These are phyloP conservation scores for Danaus melanippus DNA, from an alignment of 1,140 invertebrate species.

Conservation along the genomic window DNA sequence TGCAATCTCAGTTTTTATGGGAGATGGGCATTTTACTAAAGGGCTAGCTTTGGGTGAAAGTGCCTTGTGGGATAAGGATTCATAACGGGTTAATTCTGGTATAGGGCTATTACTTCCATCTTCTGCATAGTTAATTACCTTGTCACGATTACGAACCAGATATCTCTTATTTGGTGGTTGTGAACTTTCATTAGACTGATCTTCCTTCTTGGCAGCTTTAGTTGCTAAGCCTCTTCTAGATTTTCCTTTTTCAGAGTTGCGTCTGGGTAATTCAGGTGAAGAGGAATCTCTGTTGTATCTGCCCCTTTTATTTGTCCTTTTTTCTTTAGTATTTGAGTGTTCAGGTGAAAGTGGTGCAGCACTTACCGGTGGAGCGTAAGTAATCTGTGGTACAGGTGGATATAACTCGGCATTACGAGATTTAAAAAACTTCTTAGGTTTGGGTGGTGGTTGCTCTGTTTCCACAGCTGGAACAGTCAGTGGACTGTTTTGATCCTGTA, in stretches of 20 bases:
- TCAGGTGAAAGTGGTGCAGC: slow-evolving; percentile 74
- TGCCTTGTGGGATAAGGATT: slow-evolving; percentile 40
- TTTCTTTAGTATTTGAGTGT: slow-evolving; percentile 72
- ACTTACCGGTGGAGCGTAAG: slow-evolving; percentile 64
- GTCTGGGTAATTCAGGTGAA: slow-evolving; percentile 59
- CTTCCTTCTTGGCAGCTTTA: slow-evolving; percentile 64
- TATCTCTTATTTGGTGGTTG: slow-evolving; percentile 68
- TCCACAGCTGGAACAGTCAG: slow-evolving; percentile 71
- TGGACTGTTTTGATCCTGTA: slow-evolving; percentile 74
- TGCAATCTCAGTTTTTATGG: slow-evolving; percentile 58
- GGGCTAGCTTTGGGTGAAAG: slow-evolving; percentile 65
- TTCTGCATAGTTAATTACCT: slow-evolving; percentile 71
- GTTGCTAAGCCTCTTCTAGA: slow-evolving; percentile 60
- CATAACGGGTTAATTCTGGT: slow-evolving; percentile 58
- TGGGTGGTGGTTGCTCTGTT: slow-evolving; percentile 72
- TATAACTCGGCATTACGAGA: slow-evolving; percentile 81
- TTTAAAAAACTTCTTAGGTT: slow-evolving; percentile 94
- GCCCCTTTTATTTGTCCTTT: slow-evolving; percentile 52
- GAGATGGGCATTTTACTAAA: slow-evolving; percentile 53
- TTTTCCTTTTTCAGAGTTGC: slow-evolving; percentile 62
- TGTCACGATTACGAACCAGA: slow-evolving; percentile 63
- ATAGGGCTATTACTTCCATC: slow-evolving; percentile 69
- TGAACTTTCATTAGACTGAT: slow-evolving; percentile 46
- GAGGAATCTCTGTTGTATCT: slow-evolving; percentile 63
- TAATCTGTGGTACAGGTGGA: slow-evolving; percentile 71